Evolutionary conservation across 2,888 invertebrate genomes (phyloP), one percentile per base, ranked within the genome.

Genomic region (Thereva nobilitata): DNA sequence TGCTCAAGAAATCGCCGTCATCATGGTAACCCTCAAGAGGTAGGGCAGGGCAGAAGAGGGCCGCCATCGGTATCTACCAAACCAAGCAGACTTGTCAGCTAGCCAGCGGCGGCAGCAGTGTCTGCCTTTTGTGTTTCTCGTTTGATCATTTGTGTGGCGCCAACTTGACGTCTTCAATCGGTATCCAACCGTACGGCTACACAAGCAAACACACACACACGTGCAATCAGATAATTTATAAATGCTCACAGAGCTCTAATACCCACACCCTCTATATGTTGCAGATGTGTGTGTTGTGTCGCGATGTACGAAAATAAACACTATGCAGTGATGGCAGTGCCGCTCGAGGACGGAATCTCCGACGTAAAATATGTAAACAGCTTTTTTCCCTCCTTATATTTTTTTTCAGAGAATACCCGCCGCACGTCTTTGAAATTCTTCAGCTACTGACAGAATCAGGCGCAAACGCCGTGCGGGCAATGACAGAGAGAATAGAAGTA

Each of bases 111-210:
- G 35, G 52, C 10, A 49, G 40, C 56, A 56, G 37, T 40, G 67
- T 54, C 55, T 53, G 54, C 52, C 64, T 56, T 45, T 34, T 40
- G 23, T 12, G 49, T 53, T 45, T 38, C 10, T 50, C 49, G 53
- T 65, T 42, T 61, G 50, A 67, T 69, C 65, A 65, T 67, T 67
- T 67, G 65, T 55, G 45, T 69, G 69, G 69, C 69, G 69, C 69
- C 69, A 67, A 67, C 52, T 66, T 69, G 69, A 69, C 69, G 69
- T 61, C 65, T 65, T 69, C 65, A 54, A 55, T 64, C 53, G 47
- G 55, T 47, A 38, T 47, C 47, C 65, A 66, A 52, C 61, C 52
- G 10, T 53, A 40, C 52, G 10, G 10, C 3, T 40, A 42, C 34
- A 55, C 4, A 37, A 35, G 37, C 34, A 7, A 37, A 6, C 50